Base-by-base conservation (phyloP, 2,797 vertebrate genomes). In the Hypotaenidia okinawae region DNA sequence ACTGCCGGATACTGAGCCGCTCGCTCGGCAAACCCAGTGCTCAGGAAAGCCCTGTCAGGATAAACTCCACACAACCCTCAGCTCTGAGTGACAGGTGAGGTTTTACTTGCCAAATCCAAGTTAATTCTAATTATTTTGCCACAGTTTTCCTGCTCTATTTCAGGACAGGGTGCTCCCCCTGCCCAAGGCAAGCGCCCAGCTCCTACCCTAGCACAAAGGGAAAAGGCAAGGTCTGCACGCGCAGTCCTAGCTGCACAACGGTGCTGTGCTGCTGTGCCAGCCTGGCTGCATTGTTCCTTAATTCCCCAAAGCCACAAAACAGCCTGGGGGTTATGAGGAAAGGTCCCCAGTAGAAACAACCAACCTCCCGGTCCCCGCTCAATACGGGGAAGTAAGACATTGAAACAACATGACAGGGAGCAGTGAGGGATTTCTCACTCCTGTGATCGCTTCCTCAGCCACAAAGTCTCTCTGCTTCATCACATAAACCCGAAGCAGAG, bases 201-300 rank as follows among this genome's bases (percentile, higher is more conserved):
- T 84, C 51, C 49, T 6, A 2, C 28, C 30, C n/a, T 1, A 72
- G 72, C 41, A 47, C 55, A 54, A 15, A 0, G 2, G 51, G 22
- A 32, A 32, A 70, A 84, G 43, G 58, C 69, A 52, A 58, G 10
- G 16, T 8, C 68, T 16, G 33, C 68, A 41, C n/a, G 1, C 15
- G 2, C 2, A 0, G 35, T 16, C 23, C 62, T 3, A 9, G 35
- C 1, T 6, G 22, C 18, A 4, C 2, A 0, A 11, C 2, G 17
- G 67, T 2, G 47, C 2, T 22, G 18, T 3, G 47, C 55, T 25
- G 18, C 47, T 35, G 45, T 8, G 1, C 16, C 63, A 32, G 59
- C 68, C 43, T n/a, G 45, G 84, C 13, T 82, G 51, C 19, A 23
- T 8, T 54, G 2, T 21, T 55, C n/a, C 41, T 82, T 47, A 54